Conservation (phyloP, 2,888 invertebrate species). For the Anthophora plumipes region DNA sequence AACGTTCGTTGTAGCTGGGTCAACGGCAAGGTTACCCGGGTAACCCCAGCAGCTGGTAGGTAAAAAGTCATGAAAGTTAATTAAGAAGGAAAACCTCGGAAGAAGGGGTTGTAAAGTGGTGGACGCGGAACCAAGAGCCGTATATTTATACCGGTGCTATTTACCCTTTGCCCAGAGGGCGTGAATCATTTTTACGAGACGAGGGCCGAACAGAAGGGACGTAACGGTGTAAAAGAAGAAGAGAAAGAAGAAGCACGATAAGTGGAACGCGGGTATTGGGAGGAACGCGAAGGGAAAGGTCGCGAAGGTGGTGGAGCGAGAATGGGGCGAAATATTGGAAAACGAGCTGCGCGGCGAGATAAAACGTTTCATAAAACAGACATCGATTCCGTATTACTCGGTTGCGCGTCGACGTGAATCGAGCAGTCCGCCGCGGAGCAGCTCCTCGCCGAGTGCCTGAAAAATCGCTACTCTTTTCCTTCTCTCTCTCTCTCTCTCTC, state of each 20-base stretch:
- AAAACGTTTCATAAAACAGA: conserved; percentile 81
- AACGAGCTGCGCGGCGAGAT: conserved; percentile 75
- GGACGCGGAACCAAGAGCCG: conserved; percentile 9
- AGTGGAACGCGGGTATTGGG: background rate
- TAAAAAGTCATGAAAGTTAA: conserved; percentile 25
- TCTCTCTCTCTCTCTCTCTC: too few species aligned
- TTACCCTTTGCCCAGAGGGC: conserved; percentile 71
- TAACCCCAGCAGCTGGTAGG: background rate
- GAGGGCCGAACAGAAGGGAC: conserved; percentile 28
- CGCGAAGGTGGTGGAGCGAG: conserved; percentile 42
- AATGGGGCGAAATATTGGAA: conserved; percentile 77
- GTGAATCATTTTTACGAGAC: conserved; percentile 77
- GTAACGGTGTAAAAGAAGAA: background rate
- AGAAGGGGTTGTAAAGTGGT: conserved; percentile 33
- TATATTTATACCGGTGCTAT: conserved; percentile 72
- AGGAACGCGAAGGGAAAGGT: conserved; percentile 23
- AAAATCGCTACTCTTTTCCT: conserved; percentile 2
- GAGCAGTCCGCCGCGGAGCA: conserved; percentile 42
- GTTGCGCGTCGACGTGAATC: conserved; percentile 64
- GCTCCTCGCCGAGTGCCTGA: conserved; percentile 17
- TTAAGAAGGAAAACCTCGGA: conserved; percentile 40
- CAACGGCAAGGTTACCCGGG: background rate
- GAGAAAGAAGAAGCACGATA: background rate
- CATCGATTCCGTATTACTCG: conserved; percentile 78
- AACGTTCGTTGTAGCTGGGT: conserved; percentile 23